Evolutionary conservation across 2,797 vertebrate species (phyloP), one percentile per base, ranked within the genome.

Genomic region (Dallia pectoralis): DNA sequence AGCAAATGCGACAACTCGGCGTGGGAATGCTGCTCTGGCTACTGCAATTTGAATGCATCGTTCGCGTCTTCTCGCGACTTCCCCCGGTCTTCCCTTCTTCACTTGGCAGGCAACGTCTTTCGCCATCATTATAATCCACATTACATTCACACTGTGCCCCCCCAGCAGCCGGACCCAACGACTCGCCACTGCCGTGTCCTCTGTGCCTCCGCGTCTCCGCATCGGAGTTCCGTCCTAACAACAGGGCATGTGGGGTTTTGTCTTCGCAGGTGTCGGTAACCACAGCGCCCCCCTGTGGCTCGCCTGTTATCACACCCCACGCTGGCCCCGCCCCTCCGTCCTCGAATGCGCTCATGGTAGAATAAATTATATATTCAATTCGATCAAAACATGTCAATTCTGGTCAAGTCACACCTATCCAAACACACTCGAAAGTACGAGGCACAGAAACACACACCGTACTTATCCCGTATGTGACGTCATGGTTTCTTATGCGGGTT

Each of bases 1-100:
- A 97, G 91, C 96, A 97, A 88, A 97, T 97, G 87, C 96, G 89
- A 88, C 96, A 97, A 91, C 95, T 96, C 79, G 96, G 95, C 27
- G 92, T 94, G 77, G 90, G 94, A 87, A 90, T 90, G 84, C 89
- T 90, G 80, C 92, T 95, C 40, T 94, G 93, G 86, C 94, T 95
- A 93, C 95, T 96, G 85, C 95, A 93, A 84, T 93, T 92, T 8
- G 94, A 96, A 80, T 85, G 85, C 91, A 93, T 79, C 78, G 79
- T 71, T 72, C 91, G 92, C 74, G 77, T 69, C 77, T 82, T 91
- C 87, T 79, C 77, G 70, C 80, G 67, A 5, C 72, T 74, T 4
- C 74, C 82, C 51, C 79, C 89, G 9, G 67, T 73, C 30, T 78
- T 85, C 69, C 67, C 91, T 30, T 77, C 80, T 74, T 87, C 79